Evolutionary conservation across 2,113 vertebrate species (phyloP), one percentile per base, ranked within the genome.

Genomic region (Otus sunia): DNA sequence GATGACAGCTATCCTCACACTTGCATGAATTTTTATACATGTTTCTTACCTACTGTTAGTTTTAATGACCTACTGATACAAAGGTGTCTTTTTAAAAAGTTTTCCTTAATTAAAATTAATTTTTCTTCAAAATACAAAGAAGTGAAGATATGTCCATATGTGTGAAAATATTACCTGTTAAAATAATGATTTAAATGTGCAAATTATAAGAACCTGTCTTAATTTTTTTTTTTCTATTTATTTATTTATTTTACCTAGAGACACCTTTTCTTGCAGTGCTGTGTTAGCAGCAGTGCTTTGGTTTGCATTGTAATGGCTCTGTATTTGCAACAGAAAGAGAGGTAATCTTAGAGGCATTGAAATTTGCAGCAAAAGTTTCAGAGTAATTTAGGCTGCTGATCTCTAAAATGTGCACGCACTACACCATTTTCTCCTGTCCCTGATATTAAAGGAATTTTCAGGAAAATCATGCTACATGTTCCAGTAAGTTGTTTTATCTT

Each of bases 61-160:
- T 91, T 94, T 73, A 96, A 73, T 86, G n/a, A 56, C 62, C 20
- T 26, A 59, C 36, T 78, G 34, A 64, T 71, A 58, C 11, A 60
- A 68, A 71, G 10, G 29, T 1, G 0, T 1, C 29, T 80, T 62
- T 86, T 71, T 7, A 1, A 23, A n/a, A n/a, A 1, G 32, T 86
- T 76, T 82, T 49, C 36, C 5, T 39, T 72, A 37, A 64, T 85
- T 75, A 41, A 68, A 75, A 10, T 62, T 86, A 30, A 47, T 50
- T 86, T 83, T 79, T 21, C 39, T 78, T 9, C 15, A 36, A 1
- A 1, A 19, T 17, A 67, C 43, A 59, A 84, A 47, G 30, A 94
- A 77, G 9, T 13, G 43, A 67, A 16, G 9, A 7, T 66, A 52
- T 47, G 37, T 88, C 19, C 37, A 30, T 56, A 37, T 47, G 12